Evolutionary conservation across 2,888 invertebrate genomes (phyloP), one percentile per base, ranked within the genome.

Genomic region (Diadegma fenestrale): DNA sequence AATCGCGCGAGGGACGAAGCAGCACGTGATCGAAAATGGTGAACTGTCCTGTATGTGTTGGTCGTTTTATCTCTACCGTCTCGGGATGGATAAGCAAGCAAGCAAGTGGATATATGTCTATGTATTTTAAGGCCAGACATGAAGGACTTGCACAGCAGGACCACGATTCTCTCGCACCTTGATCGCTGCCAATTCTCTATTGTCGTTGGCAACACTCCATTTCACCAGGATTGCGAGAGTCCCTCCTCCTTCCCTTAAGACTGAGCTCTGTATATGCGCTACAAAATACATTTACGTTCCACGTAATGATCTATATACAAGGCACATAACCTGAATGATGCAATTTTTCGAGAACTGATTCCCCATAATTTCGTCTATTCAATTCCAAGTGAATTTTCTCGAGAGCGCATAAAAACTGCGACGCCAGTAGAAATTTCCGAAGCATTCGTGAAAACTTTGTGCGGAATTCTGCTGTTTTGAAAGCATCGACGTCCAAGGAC

Each of bases 151-250:
- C 75, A 68, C 51, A 41, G 76, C 72, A 63, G 73, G 71, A 73
- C 30, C 26, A 51, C 66, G 81, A 78, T 33, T 78, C 81, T 45
- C 81, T 85, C 75, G 85, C 86, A 87, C 88, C 87, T 89, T 89
- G 88, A 90, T 91, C 88, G 89, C 89, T 91, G 91, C 90, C 91
- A 92, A 92, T 92, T 92, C 89, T 88, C 90, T 90, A 90, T 92
- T 91, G 90, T 90, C 88, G 86, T 91, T 92, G 92, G 92, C 92
- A 91, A 86, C 84, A 84, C 88, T 90, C 92, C 92, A 92, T 90
- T 86, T 85, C 71, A 72, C 80, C 77, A 48, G 80, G 77, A 83
- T 83, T 78, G 77, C 51, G 22, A 69, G 76, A 54, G 68, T 82
- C 45, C 58, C 76, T 82, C 72, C 69, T 75, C 72, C 51, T 64